Base-by-base conservation (phyloP, 2,888 invertebrate genomes). In the Ceraclea dissimilis region DNA sequence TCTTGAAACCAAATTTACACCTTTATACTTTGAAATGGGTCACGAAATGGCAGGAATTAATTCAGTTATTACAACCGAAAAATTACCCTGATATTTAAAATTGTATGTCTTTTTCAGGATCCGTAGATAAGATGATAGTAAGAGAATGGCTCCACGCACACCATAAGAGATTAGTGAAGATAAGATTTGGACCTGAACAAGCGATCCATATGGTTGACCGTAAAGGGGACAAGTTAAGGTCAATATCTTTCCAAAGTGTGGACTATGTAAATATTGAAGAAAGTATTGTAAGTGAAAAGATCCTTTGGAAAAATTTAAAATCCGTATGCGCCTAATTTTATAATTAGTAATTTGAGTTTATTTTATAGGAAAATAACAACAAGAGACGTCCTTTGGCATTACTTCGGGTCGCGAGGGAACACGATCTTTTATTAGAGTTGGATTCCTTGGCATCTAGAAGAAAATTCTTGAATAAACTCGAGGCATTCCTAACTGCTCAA, bases 81-180 rank as follows among this genome's bases (percentile, higher is more conserved):
- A n/a, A n/a, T n/a, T n/a, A n/a, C n/a, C n/a, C n/a, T n/a, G n/a
- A n/a, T n/a, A n/a, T n/a, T n/a, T n/a, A n/a, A n/a, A n/a, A n/a
- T 26, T 39, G 16, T 39, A 16, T 39, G 13, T 39, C 13, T n/a
- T 8, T 39, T 39, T 39, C 59, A 74, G 82, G 86, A 1, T 84
- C 88, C 4, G 90, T 92, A 1, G 93, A 93, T 67, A 93, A 93
- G 68, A 92, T 93, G 91, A 80, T 92, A 48, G 93, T 93, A 44
- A 85, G 93, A 26, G 94, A 95, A 70, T 95, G 95, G 95, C 78
- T 95, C 17, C 93, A 94, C 67, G 93, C 93, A 1, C 92, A 93
- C 64, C 85, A 94, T 70, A 91, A 92, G 65, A 81, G 95, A 0
- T 71, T 91, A 43, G 93, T 95, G 0, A 94, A 93, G 65, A 82